Base-by-base conservation (phyloP, 1,140 invertebrate genomes). In the Diachasmimorpha longicaudata region DNA sequence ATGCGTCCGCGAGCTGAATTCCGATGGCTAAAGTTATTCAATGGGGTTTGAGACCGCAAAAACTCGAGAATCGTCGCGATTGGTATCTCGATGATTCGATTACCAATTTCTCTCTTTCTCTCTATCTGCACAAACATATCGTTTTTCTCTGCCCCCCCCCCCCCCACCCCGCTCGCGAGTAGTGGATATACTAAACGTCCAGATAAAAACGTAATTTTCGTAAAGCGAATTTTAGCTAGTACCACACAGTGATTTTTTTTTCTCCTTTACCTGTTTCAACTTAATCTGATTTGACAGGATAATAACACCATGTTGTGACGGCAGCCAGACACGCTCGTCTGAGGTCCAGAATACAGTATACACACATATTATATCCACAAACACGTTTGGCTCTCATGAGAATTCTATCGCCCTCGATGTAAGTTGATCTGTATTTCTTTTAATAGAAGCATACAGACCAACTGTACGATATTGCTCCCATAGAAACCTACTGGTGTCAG, bases 401-500 rank as follows among this genome's bases (percentile, higher is more conserved):
- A 68, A 68, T 68, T 68, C 66, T 68, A 68, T 68, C 66, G 66
- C 66, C 36, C 36, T 19, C 71, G n/a, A 71, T 71, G 70, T 71
- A 73, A 66, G 52, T 63, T 63, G 55, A 73, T 73, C 71, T 73
- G 36, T 63, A 73, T 73, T 73, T 73, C 71, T 55, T 63, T 63
- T 39, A 36, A 73, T 73, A 73, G 71, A 42, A 66, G 13, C 44
- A 55, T n/a, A 44, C 70, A 52, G 16, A 19, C 19, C 37, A 31
- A 31, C 68, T 16, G 21, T 19, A 44, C 31, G 14, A 69, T n/a
- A n/a, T 19, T 39, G 16, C 36, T 71, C 70, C 21, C 31, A 48
- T 71, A 52, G 23, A 71, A 36, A 69, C 67, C 31, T 31, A 3
- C 39, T 52, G 48, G 48, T 31, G n/a, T 71, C 25, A 25, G 25